Percentiles rank a stretch among this genome's conserved stretches.
Evolutionary conservation across 2,797 vertebrate genomes (phyloP).

Genomic region (Discoglossus pictus): DNA sequence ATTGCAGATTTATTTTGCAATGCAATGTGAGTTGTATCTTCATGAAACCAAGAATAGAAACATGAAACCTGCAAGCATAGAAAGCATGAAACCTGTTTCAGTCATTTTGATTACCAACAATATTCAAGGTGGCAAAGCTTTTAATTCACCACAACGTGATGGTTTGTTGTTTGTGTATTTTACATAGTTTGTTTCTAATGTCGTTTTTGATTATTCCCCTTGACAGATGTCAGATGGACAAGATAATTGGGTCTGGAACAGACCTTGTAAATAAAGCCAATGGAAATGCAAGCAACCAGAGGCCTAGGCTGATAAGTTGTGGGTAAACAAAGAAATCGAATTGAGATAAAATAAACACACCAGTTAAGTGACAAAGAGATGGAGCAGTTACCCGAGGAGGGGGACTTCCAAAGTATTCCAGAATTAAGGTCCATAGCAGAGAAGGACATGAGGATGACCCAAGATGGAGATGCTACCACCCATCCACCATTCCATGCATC

Average conservation of each 20-base stretch:
- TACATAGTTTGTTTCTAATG: no score
- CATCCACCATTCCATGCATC: not conserved
- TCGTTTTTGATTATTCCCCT: no score
- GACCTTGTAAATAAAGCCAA: slow-evolving; percentile 7
- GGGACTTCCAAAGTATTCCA: slow-evolving; percentile 4
- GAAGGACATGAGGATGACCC: not conserved
- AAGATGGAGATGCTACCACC: not conserved
- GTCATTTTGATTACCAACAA: no score
- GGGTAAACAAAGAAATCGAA: not conserved
- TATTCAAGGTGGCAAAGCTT: no score
- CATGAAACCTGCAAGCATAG: no score
- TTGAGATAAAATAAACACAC: not conserved
- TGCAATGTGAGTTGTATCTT: no score
- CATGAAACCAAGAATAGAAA: no score
- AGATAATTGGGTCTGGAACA: slow-evolving; percentile 3
- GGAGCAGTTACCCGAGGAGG: slow-evolving; percentile 8
- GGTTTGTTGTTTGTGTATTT: no score
- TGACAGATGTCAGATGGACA: slow-evolving; percentile 31
- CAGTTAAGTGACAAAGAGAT: slow-evolving; percentile 4
- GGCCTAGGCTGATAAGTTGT: slow-evolving; percentile 16
- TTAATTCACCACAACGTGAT: no score
- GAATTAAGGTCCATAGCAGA: not conserved
- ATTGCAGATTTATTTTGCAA: no score
- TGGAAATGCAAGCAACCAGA: slow-evolving; percentile 26
- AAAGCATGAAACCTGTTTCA: no score